These are phyloP conservation scores for Heliangelus exortis DNA, from an alignment of 2,797 vertebrate genomes.

Conservation along the genomic window DNA sequence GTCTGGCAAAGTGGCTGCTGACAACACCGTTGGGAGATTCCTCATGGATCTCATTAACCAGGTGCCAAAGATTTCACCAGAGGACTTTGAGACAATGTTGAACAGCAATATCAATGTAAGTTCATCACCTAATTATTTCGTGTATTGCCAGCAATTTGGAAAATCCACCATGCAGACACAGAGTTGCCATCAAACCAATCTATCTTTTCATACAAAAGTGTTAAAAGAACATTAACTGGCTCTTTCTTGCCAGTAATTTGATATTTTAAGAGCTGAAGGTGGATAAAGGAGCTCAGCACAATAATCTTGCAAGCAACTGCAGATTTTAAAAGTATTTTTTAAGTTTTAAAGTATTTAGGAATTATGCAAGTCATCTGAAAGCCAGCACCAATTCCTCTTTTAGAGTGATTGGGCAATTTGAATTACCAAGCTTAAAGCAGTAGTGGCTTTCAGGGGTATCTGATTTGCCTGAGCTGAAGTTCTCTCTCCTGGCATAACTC, in stretches of 20 bases:
- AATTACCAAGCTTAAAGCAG: background rate
- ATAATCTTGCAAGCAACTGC: background rate
- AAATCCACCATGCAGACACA: background rate
- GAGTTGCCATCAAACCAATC: background rate
- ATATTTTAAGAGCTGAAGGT: background rate
- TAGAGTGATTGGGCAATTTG: background rate
- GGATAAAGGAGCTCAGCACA: background rate
- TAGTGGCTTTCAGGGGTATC: background rate
- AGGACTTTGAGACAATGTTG: slow-evolving; percentile 98
- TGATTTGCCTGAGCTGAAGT: slow-evolving; percentile 61
- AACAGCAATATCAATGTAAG: slow-evolving; percentile 99
- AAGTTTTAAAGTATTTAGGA: background rate
- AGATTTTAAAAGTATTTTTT: background rate
- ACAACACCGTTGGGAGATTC: slow-evolving; percentile 96
- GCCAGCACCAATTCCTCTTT: background rate
- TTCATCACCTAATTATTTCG: background rate
- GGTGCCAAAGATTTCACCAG: slow-evolving; percentile 93
- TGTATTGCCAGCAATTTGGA: background rate
- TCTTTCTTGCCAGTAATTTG: background rate
- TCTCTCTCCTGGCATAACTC: background rate
- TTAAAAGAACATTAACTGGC: background rate
- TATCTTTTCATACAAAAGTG: background rate
- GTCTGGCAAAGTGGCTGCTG: slow-evolving; percentile 95
- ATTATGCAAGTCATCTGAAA: slow-evolving; percentile 3
- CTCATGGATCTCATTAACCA: slow-evolving; percentile 98